Conservation (phyloP, 2,113 vertebrate species). For the Carettochelys insculpta region DNA sequence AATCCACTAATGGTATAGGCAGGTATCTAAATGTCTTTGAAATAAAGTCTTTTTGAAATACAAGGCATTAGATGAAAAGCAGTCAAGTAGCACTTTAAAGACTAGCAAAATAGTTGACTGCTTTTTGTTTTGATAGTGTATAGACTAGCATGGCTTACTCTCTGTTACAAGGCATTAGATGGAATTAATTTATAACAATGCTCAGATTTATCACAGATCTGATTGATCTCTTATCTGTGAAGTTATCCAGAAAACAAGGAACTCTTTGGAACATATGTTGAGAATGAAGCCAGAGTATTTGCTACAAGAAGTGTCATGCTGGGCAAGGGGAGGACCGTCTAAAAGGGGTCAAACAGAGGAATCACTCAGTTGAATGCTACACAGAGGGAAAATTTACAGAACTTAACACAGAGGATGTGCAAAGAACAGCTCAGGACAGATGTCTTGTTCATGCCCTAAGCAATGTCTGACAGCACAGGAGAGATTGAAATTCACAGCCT, state of each 20-base stretch:
- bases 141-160: no score
- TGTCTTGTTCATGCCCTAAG: neutral
- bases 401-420: neutral
- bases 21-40: neutral
- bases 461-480: neutral
- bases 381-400: neutral
- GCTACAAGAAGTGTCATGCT: neutral
- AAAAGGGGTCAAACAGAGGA: neutral
- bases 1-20: neutral
- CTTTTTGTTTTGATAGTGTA: no score
- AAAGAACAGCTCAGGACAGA: neutral
- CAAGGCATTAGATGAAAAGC: neutral
- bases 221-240: neutral
- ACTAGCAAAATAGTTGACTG: no score
- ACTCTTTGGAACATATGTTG: neutral
- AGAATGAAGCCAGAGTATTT: neutral
- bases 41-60: neutral
- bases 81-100: no score
- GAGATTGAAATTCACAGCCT: neutral
- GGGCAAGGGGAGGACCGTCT: neutral
- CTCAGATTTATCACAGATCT: neutral
- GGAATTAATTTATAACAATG: neutral
- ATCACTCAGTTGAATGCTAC: neutral
- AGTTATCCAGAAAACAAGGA: neutral
- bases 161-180: neutral